Percentiles rank a stretch among this genome's conserved stretches.
Conservation (phyloP, 2,888 invertebrate species). For the Didymodactylos carnosus region DNA sequence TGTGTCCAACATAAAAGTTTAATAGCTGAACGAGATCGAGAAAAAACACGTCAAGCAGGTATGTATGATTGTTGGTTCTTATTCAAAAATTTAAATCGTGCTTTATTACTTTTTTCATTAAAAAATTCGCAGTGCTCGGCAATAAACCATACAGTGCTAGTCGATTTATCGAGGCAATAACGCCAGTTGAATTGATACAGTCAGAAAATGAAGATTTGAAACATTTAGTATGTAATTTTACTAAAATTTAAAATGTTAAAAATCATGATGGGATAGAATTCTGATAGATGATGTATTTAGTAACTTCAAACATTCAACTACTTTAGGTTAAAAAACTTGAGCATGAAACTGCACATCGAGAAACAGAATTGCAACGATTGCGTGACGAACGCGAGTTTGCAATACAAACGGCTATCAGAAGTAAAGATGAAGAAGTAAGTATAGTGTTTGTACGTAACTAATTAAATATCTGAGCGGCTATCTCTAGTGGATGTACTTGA, state of each 20-base stretch:
- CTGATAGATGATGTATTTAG: too few relatives aligned
- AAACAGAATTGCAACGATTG: background rate
- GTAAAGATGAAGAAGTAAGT: background rate
- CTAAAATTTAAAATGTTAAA: too few relatives aligned
- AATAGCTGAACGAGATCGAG: background rate
- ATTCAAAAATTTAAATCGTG: background rate
- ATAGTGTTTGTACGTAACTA: too few relatives aligned
- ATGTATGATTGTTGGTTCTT: background rate
- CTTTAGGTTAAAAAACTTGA: background rate
- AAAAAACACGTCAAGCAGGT: background rate
- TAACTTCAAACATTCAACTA: background rate
- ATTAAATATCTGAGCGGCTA: too few relatives aligned
- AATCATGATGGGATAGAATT: too few relatives aligned
- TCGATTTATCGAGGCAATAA: background rate
- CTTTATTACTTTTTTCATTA: background rate
- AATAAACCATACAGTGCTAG: background rate
- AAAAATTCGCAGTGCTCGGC: background rate
- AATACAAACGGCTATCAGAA: background rate
- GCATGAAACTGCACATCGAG: background rate
- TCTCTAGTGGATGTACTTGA: too few relatives aligned
- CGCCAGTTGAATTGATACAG: background rate
- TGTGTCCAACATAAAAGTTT: background rate
- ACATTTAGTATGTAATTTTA: background rate
- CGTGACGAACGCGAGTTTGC: background rate
- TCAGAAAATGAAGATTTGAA: background rate